Conservation (phyloP, 2,113 vertebrate species). For the Ceyx cyanopectus region DNA sequence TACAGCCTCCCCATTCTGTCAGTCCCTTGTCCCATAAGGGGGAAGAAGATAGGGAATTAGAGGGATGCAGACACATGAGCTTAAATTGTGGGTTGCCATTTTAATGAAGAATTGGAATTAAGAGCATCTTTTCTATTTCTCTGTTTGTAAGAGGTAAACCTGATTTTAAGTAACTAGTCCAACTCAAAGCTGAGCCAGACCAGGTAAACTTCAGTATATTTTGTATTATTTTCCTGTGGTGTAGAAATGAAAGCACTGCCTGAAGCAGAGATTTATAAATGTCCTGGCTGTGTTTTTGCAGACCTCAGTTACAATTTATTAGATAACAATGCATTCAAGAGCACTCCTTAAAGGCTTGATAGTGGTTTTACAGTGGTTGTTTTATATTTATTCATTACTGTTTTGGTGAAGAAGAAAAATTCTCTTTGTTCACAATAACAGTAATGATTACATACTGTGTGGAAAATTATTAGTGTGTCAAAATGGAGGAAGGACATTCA, state of each 20-base stretch:
- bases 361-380: background rate
- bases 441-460: background rate
- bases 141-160: background rate
- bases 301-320: background rate
- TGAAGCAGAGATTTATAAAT: background rate
- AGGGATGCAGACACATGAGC: background rate
- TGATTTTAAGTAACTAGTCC: background rate
- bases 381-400: background rate
- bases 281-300: background rate
- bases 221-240: background rate
- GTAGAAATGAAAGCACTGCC: background rate
- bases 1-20: background rate
- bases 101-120: background rate
- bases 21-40: background rate
- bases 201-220: background rate
- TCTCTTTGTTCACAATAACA: background rate
- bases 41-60: background rate
- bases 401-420: too few species aligned
- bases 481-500: background rate
- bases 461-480: background rate
- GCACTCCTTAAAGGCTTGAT: background rate
- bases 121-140: background rate
- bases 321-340: background rate
- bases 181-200: background rate
- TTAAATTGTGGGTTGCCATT: background rate